Evolutionary conservation across 2,888 invertebrate species (phyloP), one percentile per base, ranked within the genome.

Genomic region (Tetragonula carbonaria): DNA sequence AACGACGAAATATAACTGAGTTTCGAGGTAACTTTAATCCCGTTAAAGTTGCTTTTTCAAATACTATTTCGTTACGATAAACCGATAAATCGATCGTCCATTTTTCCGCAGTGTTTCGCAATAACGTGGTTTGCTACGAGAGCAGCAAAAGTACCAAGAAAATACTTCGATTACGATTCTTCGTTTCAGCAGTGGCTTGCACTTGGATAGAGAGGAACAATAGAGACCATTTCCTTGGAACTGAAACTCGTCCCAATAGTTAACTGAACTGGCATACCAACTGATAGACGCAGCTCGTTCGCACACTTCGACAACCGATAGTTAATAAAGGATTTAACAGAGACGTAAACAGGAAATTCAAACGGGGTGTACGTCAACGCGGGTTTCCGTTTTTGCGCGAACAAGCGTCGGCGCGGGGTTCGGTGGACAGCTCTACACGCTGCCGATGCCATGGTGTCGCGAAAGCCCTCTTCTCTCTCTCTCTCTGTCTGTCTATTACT

Each of bases 311-410:
- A 18, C 13, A 23, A 13, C 11, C 59, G 53, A 66, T 53, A 53
- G 75, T 85, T 82, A 86, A 86, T 79, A 67, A 86, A 79, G 82
- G 78, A 79, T 75, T 86, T 74, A 85, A 85, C 78, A 82, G 82
- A 85, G 82, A 82, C 80, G 85, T 83, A 85, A 87, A 83, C 77
- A 81, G 82, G 85, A 87, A 89, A 84, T 87, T 89, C 65, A 68
- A 55, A 66, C 66, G 55, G 80, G 66, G 74, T 70, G 74, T 73
- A 80, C 74, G 87, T 84, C 86, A 77, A 81, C 84, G 88, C 62
- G 38, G 67, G 86, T 84, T 88, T 89, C 88, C 89, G 86, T 84
- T 88, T 89, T 86, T 77, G 85, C 88, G 84, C 80, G 85, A 75
- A 87, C 67, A 53, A 13, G 62, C 73, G 71, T 68, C 82, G 63